Evolutionary conservation across 2,888 invertebrate species (phyloP), one percentile per base, ranked within the genome.

Genomic region (Drosophila setosimentum): DNA sequence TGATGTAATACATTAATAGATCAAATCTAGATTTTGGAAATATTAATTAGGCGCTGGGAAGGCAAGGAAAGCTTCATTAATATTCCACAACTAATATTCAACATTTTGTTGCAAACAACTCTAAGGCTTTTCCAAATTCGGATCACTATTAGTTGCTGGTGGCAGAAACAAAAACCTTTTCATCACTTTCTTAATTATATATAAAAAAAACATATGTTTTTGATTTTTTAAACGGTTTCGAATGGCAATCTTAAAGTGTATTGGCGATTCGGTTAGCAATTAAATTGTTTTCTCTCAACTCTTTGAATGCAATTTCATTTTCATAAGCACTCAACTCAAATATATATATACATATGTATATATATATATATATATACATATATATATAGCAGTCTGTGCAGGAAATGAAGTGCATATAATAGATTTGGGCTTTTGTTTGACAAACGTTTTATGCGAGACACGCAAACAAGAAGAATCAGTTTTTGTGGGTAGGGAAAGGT

Each of bases 401-500:
- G 64, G 57, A 63, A 64, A 63, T 67, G 50, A 64, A 70, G 45
- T 63, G 53, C 76, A 79, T 53, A 80, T 80, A 76, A 76, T 66
- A 76, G 70, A 70, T 80, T 74, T 70, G 21, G 45, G 51, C 60
- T 61, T 80, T 80, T 76, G 80, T 77, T 76, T 70, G 58, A 48
- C 63, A 80, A 80, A 66, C 65, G 80, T 75, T 77, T 76, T 69
- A 49, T 66, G 33, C 48, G 49, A 48, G 68, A 62, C 55, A 27
- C 49, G 13, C 30, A 53, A 58, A 18, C 29, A 35, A 1, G 30
- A 27, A 49, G 24, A 24, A 45, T 16, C 45, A 24, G 45, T 8
- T 45, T 24, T 45, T 16, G 45, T 7, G 45, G 24, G 35, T n/a
- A 29, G 45, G 21, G 37, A 16, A 8, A 27, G 30, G 59, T 32